These are phyloP conservation scores for Carposina sasakii DNA, from an alignment of 1,140 invertebrate species.

Conservation along the genomic window DNA sequence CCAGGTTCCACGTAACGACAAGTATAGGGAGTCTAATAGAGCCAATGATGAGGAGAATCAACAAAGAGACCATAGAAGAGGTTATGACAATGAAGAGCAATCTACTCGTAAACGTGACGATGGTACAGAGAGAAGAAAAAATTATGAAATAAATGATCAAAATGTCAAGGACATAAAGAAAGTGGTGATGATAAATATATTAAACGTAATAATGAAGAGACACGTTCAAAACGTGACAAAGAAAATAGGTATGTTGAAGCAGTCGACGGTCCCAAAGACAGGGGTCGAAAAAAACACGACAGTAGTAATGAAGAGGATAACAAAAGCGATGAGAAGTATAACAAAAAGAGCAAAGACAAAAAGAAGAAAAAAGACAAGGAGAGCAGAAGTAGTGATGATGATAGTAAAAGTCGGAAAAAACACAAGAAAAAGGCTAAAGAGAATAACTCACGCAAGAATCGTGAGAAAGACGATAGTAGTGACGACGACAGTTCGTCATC, in stretches of 20 bases:
- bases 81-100: constrained; percentile 6
- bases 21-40: no score
- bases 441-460: no score
- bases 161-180: neutral
- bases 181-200: constrained; percentile 4
- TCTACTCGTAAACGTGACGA: neutral
- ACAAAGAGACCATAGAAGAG: constrained; percentile 7
- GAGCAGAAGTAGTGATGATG: neutral
- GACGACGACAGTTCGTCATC: no score
- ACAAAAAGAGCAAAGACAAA: constrained; percentile 3
- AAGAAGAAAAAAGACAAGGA: neutral
- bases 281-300: constrained; percentile 2
- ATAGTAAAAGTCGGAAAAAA: no score
- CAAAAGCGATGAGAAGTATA: constrained; percentile 5
- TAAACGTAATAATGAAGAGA: neutral
- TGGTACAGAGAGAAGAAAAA: neutral
- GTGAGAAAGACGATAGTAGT: no score
- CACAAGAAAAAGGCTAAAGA: no score
- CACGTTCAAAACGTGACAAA: constrained; percentile 7
- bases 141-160: constrained; percentile 3
- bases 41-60: constrained; percentile 4
- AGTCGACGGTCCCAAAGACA: no score
- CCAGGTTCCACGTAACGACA: no score
- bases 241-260: constrained; percentile 11
- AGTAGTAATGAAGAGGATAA: constrained; percentile 8